Conservation (phyloP, 1,140 invertebrate genomes). For the Ptiloglossa arizonensis region DNA sequence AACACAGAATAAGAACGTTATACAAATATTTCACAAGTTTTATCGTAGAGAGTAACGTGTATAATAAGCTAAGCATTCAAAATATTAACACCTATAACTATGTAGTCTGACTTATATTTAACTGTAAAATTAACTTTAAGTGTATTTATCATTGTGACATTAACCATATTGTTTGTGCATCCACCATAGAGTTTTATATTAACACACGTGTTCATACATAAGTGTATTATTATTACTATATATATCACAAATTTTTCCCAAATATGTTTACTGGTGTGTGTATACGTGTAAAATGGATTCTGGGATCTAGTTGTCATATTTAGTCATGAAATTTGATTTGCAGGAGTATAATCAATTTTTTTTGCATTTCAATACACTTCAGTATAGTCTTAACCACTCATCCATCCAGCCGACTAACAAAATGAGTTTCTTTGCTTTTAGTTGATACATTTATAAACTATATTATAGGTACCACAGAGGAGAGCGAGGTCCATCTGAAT, state of each 20-base stretch:
- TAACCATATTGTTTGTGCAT: conserved; percentile 34
- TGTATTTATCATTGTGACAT: conserved; percentile 6
- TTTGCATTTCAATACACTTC: conserved; percentile 45
- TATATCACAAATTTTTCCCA: neutral
- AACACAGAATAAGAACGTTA: neutral
- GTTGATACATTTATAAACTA: conserved; percentile 62
- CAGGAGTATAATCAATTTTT: conserved; percentile 38
- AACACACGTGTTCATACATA: conserved; percentile 6
- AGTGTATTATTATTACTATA: conserved; percentile 3
- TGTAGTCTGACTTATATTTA: neutral
- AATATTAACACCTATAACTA: conserved; percentile 27
- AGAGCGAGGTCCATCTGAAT: conserved; percentile 39
- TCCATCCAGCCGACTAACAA: conserved; percentile 81
- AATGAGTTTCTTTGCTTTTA: conserved; percentile 63
- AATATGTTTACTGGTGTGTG: neutral
- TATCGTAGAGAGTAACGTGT: neutral
- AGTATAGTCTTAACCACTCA: conserved; percentile 81
- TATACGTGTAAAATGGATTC: neutral
- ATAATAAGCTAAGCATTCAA: neutral
- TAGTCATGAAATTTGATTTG: conserved; percentile 37
- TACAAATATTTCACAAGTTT: neutral
- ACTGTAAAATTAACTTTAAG: conserved; percentile 20
- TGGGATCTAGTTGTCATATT: conserved; percentile 12
- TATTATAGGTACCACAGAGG: conserved; percentile 58
- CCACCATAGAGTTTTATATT: conserved; percentile 11